Conservation (phyloP, 2,888 invertebrate species). For the Campopleginae sp. region DNA sequence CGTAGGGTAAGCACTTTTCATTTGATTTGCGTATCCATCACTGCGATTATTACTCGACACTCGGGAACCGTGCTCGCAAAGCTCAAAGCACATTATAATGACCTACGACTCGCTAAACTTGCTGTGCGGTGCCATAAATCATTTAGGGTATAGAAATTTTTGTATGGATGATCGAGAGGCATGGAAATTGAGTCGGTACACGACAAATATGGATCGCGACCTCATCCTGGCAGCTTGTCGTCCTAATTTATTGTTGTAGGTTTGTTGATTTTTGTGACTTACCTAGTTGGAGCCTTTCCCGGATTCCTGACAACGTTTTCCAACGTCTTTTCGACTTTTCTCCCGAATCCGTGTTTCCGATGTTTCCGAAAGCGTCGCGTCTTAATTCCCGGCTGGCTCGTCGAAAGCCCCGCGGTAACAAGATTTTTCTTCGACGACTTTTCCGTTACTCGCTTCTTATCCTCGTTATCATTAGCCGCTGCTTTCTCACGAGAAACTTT, state of each 20-base stretch:
- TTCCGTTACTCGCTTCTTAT: conserved; percentile 26
- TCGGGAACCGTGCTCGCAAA: conserved; percentile 14
- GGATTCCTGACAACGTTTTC: conserved; percentile 39
- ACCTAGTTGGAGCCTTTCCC: conserved; percentile 40
- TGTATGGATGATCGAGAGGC: conserved; percentile 11
- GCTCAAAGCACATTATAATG: conserved; percentile 37
- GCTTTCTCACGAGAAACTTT: conserved; percentile 29
- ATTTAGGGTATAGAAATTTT: conserved; percentile 33
- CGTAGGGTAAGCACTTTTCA: conserved; percentile 39
- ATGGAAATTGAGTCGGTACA: background rate
- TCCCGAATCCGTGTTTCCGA: conserved; percentile 29
- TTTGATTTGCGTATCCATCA: conserved; percentile 56
- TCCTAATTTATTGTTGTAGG: background rate
- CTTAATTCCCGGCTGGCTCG: conserved; percentile 50
- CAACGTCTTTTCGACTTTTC: conserved; percentile 44
- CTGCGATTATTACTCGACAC: conserved; percentile 55
- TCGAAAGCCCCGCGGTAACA: conserved; percentile 29
- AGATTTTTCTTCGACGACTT: conserved; percentile 43
- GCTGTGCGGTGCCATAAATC: conserved; percentile 50
- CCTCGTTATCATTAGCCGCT: conserved; percentile 26
- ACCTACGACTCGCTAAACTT: conserved; percentile 37
- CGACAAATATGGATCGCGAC: background rate
- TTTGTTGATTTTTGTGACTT: conserved; percentile 32
- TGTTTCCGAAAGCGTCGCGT: conserved; percentile 31
- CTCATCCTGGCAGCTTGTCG: background rate